These are phyloP conservation scores for Proctacanthus coquilletti DNA, from an alignment of 1,140 invertebrate species.

Conservation along the genomic window DNA sequence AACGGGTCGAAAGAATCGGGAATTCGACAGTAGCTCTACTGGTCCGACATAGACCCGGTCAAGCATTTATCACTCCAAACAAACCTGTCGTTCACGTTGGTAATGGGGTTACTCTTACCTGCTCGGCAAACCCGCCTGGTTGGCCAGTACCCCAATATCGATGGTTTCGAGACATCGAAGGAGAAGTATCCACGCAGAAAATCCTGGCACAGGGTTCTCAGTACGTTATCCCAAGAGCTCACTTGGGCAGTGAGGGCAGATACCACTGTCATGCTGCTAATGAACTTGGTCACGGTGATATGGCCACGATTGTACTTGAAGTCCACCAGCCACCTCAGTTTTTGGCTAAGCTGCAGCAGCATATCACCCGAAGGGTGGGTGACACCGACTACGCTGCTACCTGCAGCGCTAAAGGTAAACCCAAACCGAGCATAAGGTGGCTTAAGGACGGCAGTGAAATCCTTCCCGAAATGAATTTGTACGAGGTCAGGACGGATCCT, in stretches of 20 bases:
- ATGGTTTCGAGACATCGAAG: conserved; percentile 70
- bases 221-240: conserved; percentile 70
- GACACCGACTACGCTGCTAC: conserved; percentile 65
- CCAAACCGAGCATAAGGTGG: conserved; percentile 68
- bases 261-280: conserved; percentile 83
- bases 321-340: conserved; percentile 78
- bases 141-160: conserved; percentile 76
- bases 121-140: conserved; percentile 69
- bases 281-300: conserved; percentile 68
- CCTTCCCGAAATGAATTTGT: conserved; percentile 54
- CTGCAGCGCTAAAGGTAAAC: conserved; percentile 76
- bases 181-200: conserved; percentile 36
- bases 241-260: conserved; percentile 67
- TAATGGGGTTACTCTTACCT: conserved; percentile 66
- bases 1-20: conserved; percentile 48
- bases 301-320: conserved; percentile 63
- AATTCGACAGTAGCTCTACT: conserved; percentile 62
- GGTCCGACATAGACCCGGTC: conserved; percentile 76
- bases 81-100: conserved; percentile 73
- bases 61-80: conserved; percentile 65
- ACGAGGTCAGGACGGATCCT: conserved; percentile 61
- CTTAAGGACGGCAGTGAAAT: conserved; percentile 70
- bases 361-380: conserved; percentile 62
- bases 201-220: conserved; percentile 58
- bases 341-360: conserved; percentile 63